Evolutionary conservation across 2,113 vertebrate species (phyloP).

Genomic region (Burhinus oedicnemus): DNA sequence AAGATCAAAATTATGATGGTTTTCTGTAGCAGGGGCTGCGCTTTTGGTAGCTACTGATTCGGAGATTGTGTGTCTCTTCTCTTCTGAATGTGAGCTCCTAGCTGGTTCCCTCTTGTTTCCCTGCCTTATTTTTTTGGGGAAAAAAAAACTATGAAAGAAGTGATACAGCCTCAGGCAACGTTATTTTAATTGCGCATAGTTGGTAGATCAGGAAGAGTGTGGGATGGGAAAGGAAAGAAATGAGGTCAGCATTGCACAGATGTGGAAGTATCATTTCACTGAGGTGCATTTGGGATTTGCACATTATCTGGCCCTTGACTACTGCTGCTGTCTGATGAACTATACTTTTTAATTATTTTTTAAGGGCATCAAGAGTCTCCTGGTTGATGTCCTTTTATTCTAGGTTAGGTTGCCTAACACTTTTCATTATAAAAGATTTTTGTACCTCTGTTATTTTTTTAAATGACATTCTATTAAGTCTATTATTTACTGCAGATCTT

Average conservation of each 20-base stretch:
- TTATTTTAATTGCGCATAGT: neutral
- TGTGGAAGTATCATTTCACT: neutral
- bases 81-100: neutral
- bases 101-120: neutral
- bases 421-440: neutral
- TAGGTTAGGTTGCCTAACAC: neutral
- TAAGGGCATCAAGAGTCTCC: neutral
- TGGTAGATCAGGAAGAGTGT: neutral
- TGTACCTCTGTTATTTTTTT: neutral
- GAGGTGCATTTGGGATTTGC: neutral
- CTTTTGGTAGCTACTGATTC: neutral
- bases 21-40: neutral
- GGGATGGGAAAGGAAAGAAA: conserved; percentile 4
- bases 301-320: neutral
- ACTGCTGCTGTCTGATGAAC: neutral
- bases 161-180: neutral
- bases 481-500: neutral
- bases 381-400: neutral
- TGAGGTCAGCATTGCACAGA: neutral
- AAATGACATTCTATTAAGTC: neutral
- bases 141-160: neutral
- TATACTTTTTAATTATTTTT: conserved; percentile 36
- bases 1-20: neutral
- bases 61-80: neutral
- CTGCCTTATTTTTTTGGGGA: neutral